These are phyloP conservation scores for Beris chalybata DNA, from an alignment of 2,888 invertebrate genomes.

Conservation along the genomic window DNA sequence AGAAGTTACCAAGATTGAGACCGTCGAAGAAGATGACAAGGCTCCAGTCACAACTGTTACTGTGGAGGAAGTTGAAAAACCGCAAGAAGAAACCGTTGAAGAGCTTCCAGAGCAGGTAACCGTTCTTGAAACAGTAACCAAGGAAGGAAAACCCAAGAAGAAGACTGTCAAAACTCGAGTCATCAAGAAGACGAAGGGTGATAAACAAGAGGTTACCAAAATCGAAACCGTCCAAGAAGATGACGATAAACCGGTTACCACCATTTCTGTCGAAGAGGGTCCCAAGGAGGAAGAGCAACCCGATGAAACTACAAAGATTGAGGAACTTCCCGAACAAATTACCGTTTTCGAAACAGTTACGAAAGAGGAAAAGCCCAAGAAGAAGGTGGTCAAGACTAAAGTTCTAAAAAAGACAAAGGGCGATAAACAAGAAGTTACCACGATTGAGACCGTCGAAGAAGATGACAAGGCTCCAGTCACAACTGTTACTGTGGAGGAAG, in stretches of 20 bases:
- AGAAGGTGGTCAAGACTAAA: conserved; percentile 47
- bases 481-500: conserved; percentile 48
- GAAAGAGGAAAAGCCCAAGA: conserved; percentile 46
- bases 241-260: conserved; percentile 52
- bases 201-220: conserved; percentile 52
- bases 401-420: conserved; percentile 48
- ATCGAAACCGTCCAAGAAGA: conserved; percentile 50
- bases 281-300: conserved; percentile 38
- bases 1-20: conserved; percentile 48
- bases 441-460: conserved; percentile 47
- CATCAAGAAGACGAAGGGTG: conserved; percentile 49
- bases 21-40: conserved; percentile 45
- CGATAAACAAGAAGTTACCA: conserved; percentile 47
- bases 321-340: conserved; percentile 42
- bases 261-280: conserved; percentile 51
- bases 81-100: conserved; percentile 33
- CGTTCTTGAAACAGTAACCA: conserved; percentile 52
- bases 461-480: conserved; percentile 51
- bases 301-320: conserved; percentile 20
- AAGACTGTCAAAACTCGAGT: conserved; percentile 46
- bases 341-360: conserved; percentile 46
- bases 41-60: conserved; percentile 44
- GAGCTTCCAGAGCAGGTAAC: conserved; percentile 45
- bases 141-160: conserved; percentile 46
- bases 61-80: conserved; percentile 44